A percentile compares a stretch with the other conserved stretches of the same genome.
Evolutionary conservation across 2,888 invertebrate species (phyloP).

Genomic region (Flexamia atlantica): DNA sequence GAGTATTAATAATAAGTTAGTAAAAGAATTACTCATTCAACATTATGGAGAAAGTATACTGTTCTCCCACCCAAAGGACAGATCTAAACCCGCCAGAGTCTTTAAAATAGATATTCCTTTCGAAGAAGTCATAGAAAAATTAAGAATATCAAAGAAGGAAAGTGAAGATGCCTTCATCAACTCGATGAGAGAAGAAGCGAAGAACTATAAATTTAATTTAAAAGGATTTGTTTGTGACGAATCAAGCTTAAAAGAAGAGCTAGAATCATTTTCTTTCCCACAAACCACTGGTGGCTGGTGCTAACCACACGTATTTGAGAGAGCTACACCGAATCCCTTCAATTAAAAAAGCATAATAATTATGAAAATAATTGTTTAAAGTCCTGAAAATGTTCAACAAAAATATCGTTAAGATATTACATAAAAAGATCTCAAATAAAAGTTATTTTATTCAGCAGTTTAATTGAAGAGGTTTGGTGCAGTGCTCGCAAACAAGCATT

Average conservation of each 20-base stretch:
- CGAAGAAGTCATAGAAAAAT: conserved; percentile 33
- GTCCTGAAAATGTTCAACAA: no score
- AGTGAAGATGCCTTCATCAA: conserved; percentile 12
- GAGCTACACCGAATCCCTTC: no score
- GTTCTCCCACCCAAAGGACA: conserved; percentile 41
- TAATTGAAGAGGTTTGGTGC: no score
- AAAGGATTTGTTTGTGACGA: conserved; percentile 48
- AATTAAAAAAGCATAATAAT: no score
- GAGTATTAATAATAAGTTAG: conserved; percentile 26
- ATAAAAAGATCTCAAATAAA: no score
- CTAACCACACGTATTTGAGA: no score
- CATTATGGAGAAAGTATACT: conserved; percentile 37
- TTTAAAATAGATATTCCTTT: conserved; percentile 38
- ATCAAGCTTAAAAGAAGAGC: conserved; percentile 15
- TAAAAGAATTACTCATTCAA: conserved; percentile 30
- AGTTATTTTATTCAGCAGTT: no score
- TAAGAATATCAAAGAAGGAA: background rate
- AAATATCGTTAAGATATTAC: no score
- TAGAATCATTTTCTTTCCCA: conserved; percentile 35
- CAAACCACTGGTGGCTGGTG: no score
- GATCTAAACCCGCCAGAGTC: conserved; percentile 27
- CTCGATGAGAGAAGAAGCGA: conserved; percentile 26
- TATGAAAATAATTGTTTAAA: no score
- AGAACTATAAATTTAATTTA: conserved; percentile 31
- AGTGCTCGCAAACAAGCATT: no score